Base-by-base conservation (phyloP, 2,888 invertebrate genomes). In the Coleophora flavipennella region DNA sequence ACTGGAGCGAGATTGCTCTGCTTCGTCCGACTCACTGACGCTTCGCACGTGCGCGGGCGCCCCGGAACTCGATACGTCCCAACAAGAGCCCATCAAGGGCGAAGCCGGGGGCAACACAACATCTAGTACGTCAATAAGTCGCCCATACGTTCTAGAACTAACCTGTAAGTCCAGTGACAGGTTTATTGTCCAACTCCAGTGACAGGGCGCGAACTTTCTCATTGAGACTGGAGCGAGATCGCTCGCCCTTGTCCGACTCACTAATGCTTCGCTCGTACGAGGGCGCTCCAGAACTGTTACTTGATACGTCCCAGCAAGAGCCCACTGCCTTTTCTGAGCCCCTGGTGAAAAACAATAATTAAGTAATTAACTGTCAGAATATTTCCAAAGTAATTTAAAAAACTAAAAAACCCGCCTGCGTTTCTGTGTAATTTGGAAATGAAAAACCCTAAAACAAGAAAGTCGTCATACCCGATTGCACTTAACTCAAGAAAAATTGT, bases 201-300 rank as follows among this genome's bases (percentile, higher is more conserved):
- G 92, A 92, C 53, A 92, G 80, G 10, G 92, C 88, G 41, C 92
- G 84, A 14, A 87, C 77, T 61, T 89, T 90, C 57, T 90, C 90
- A 33, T 71, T 65, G 32, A 75, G 67, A 25, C 55, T 52, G 38
- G 55, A 55, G 6, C 60, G 39, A 2, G 56, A 48, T 8, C 58
- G 58, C 35, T 59, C 69, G 8, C 50, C 47, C 20, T 61, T 63
- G 49, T 78, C 78, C 1, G 83, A 76, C 60, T 87, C 88, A 57
- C 86, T 87, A 31, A 77, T 73, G 48, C 87, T 87, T 48, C 89
- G 85, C 55, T 90, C 90, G 62, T 88, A 89, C 69, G 65, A 55
- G 8, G 58, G 51, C 11, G 59, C 60, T 28, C 66, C 88, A 72
- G 57, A 72, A 39, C 61, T 51, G 42, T 45, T 54, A 50, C 67